phyloP scores from a whole-genome alignment of 2,888 invertebrate genomes.

The Loripinus fragilis region DNA sequence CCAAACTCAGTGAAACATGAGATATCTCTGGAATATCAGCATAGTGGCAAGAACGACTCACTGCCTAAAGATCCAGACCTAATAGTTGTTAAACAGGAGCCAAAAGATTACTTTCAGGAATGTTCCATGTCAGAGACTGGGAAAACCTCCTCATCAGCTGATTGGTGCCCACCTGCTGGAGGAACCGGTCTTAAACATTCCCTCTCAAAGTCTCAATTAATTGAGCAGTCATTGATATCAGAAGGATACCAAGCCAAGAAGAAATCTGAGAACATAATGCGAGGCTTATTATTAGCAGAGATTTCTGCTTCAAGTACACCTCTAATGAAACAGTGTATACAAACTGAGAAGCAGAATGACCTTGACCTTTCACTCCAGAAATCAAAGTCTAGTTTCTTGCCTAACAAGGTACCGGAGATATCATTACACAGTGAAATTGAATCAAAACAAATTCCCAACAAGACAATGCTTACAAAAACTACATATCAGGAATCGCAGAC shows the following conservation, averaged over 20 bases:
- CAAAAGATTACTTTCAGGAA: background rate
- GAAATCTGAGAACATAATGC: background rate
- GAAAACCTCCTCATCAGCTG: background rate
- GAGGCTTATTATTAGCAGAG: background rate
- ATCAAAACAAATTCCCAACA: too few relatives aligned
- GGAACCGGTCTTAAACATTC: background rate
- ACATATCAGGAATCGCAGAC: background rate
- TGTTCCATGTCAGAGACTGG: background rate
- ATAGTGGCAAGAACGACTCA: background rate
- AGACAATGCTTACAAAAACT: background rate
- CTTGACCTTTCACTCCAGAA: too few relatives aligned
- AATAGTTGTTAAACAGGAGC: background rate
- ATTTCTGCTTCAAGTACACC: background rate
- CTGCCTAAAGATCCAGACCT: background rate
- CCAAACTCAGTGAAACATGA: conserved; percentile 82
- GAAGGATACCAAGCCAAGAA: background rate
- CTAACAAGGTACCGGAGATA: too few relatives aligned
- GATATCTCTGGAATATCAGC: conserved; percentile 76
- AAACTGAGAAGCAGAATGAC: too few relatives aligned
- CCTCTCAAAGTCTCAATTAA: background rate
- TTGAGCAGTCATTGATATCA: background rate
- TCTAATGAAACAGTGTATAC: too few relatives aligned
- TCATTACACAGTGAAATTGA: too few relatives aligned
- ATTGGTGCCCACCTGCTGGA: background rate
- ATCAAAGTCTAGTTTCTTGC: too few relatives aligned